Evolutionary conservation across 2,888 invertebrate genomes (phyloP).

Genomic region (Seira musarum): DNA sequence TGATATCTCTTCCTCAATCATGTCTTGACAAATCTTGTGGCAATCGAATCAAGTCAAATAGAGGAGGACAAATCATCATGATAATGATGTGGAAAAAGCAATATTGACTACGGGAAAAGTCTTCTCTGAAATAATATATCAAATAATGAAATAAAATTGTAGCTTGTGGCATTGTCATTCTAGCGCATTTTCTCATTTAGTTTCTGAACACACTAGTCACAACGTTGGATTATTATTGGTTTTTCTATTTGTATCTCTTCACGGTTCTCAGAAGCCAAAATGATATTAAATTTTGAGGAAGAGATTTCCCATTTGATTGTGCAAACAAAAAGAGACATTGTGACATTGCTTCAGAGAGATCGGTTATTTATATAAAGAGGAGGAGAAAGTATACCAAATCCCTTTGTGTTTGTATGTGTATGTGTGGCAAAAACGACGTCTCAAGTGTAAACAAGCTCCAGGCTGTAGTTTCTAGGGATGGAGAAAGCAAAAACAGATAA

Average conservation of each 20-base stretch:
- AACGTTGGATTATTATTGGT: slow-evolving; percentile 35
- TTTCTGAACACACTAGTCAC: slow-evolving; percentile 17
- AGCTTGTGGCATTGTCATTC: slow-evolving; percentile 45
- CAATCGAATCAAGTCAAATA: slow-evolving; percentile 59
- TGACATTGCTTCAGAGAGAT: not conserved
- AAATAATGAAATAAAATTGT: slow-evolving; percentile 24
- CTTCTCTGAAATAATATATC: slow-evolving; percentile 38
- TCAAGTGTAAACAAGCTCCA: not conserved
- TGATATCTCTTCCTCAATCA: slow-evolving; percentile 26
- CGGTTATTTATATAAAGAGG: too few relatives aligned
- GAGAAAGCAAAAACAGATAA: not conserved
- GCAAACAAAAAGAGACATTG: slow-evolving; percentile 30
- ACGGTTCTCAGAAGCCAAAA: slow-evolving; percentile 22
- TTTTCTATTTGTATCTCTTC: slow-evolving; percentile 15
- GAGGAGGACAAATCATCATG: slow-evolving; percentile 38
- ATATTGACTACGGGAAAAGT: slow-evolving; percentile 49
- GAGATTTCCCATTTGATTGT: slow-evolving; percentile 27
- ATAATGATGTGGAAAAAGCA: slow-evolving; percentile 45
- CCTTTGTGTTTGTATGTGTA: not conserved
- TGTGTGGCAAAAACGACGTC: not conserved
- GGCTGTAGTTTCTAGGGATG: not conserved
- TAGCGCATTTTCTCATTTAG: slow-evolving; percentile 23
- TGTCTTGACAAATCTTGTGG: slow-evolving; percentile 57
- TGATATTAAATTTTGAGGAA: slow-evolving; percentile 45
- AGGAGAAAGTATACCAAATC: not conserved